Evolutionary conservation across 2,797 vertebrate species (phyloP), one percentile per base, ranked within the genome.

Genomic region (Chromis chromis): DNA sequence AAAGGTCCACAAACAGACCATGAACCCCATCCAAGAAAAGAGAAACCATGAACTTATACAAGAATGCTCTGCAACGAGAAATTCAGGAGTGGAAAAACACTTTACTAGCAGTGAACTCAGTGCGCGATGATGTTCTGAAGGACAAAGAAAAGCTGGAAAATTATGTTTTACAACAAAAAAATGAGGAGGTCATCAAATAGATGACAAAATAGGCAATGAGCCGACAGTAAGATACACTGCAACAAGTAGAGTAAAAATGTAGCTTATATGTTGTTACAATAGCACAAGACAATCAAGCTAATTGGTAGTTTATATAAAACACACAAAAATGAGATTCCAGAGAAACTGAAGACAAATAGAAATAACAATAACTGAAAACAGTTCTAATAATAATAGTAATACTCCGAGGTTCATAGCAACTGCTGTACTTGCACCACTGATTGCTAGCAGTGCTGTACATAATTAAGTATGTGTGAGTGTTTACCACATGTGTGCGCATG

Each of bases 401-500:
- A n/a, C 22, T 54, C 40, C 4, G 21, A 65, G 25, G 50, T 58
- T 76, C 69, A 12, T 28, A 17, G 57, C 67, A 69, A 52, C 74
- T 67, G 77, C 49, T 12, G 53, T 60, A 71, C 33, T 63, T 42
- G 28, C n/a, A 57, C 21, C 16, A 71, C 64, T 68, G 57, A 74
- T 62, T 69, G 75, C 53, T 70, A 69, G 27, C 17, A 61, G 42
- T 50, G n/a, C n/a, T 58, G 33, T 53, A 27, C 46, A 64, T 60
- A 64, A 48, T 25, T 63, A 74, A 58, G 67, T 36, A 42, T 24
- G 68, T 65, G 62, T 60, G 63, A 55, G 52, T 52, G 55, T 65
- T 57, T 44, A 54, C 52, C 33, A 79, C 50, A 36, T 72, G 65
- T 76, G 64, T 65, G 65, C 64, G 48, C 39, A 50, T 60, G 63